phyloP scores from a whole-genome alignment of 2,888 invertebrate genomes.

The Arrhopalites spinosus region DNA sequence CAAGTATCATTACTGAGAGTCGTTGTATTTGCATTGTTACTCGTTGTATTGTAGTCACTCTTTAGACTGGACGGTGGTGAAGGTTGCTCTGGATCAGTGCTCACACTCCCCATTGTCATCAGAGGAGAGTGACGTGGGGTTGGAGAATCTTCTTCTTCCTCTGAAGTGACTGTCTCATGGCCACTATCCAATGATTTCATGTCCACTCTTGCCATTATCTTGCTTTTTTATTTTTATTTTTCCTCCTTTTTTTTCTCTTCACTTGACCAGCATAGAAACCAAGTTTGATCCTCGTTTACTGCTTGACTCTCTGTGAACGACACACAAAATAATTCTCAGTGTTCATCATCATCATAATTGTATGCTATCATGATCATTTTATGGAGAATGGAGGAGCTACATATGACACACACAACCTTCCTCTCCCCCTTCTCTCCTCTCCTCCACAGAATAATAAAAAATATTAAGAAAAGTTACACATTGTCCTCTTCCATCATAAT shows the following conservation, averaged over 20 bases:
- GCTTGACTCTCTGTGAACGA: not conserved
- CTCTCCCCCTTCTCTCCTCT: too few species aligned
- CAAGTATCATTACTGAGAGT: conserved; percentile 11
- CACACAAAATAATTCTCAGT: not conserved
- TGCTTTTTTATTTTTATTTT: too few species aligned
- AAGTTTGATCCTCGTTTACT: not conserved
- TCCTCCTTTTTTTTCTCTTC: not conserved
- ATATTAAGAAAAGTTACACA: too few species aligned
- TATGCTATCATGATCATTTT: too few species aligned
- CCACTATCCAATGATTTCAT: conserved; percentile 61
- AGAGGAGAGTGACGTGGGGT: conserved; percentile 38
- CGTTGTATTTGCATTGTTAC: not conserved
- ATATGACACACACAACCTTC: too few species aligned
- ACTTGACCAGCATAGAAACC: not conserved
- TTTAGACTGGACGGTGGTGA: conserved; percentile 8
- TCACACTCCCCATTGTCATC: not conserved
- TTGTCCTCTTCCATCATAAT: too few species aligned
- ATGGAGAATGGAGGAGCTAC: not conserved
- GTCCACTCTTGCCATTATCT: conserved; percentile 8
- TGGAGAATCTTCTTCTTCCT: conserved; percentile 59
- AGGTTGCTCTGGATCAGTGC: conserved; percentile 18
- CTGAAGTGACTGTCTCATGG: conserved; percentile 64
- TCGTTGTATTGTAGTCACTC: conserved; percentile 1
- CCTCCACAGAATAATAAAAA: too few species aligned
- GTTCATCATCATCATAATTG: not conserved